These are phyloP conservation scores for Cantharis lateralis DNA, from an alignment of 2,888 invertebrate genomes.

Conservation along the genomic window DNA sequence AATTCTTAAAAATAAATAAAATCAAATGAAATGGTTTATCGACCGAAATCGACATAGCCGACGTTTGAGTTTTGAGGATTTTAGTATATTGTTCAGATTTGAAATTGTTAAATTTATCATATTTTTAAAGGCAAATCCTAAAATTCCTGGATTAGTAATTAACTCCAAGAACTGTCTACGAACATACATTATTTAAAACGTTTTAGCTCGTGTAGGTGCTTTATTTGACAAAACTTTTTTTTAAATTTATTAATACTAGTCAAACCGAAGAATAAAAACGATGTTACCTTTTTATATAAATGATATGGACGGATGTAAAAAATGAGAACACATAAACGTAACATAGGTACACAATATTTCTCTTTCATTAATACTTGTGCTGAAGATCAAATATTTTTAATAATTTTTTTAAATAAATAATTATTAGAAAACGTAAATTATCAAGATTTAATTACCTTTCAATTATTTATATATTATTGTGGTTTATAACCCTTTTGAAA, in stretches of 20 bases:
- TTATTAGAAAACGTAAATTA: background rate
- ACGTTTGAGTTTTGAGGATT: too few species aligned
- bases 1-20: too few species aligned
- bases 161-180: background rate
- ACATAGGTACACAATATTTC: background rate
- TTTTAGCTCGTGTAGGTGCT: background rate
- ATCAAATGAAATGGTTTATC: too few species aligned
- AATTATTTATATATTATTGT: too few species aligned
- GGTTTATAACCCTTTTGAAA: too few species aligned
- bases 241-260: background rate
- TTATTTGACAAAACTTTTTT: background rate
- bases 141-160: too few species aligned
- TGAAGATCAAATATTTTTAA: background rate
- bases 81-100: too few species aligned
- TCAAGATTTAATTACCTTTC: background rate
- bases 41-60: too few species aligned
- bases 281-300: background rate
- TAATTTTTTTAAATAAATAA: background rate
- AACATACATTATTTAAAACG: background rate
- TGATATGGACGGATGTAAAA: background rate
- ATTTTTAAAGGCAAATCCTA: too few species aligned
- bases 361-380: background rate
- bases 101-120: too few species aligned
- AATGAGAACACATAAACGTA: background rate
- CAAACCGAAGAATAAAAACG: background rate